A percentile compares a stretch with the other conserved stretches of the same genome.
Conservation (phyloP, 2,888 invertebrate species). For the Heliconius hortense region DNA sequence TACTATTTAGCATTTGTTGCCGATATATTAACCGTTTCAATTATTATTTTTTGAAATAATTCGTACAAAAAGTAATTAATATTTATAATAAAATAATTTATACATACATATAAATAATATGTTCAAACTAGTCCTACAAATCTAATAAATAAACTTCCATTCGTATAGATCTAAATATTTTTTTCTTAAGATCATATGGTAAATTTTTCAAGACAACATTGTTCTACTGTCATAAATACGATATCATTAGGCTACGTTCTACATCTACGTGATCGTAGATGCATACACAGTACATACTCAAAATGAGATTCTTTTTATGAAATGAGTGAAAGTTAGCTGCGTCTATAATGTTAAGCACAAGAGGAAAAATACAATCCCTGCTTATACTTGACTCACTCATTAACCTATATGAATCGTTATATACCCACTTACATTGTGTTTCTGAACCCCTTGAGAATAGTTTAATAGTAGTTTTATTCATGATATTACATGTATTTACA, state of each 20-base stretch:
- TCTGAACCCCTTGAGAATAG: not conserved
- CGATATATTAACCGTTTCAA: too few relatives aligned
- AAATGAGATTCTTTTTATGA: slow-evolving; percentile 5
- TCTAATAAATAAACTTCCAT: too few relatives aligned
- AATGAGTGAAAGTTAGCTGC: slow-evolving; percentile 8
- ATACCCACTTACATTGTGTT: not conserved
- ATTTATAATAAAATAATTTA: too few relatives aligned
- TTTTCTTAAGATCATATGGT: not conserved
- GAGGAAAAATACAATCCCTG: not conserved
- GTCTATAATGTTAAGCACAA: slow-evolving; percentile 9
- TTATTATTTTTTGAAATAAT: too few relatives aligned
- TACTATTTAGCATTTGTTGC: too few relatives aligned
- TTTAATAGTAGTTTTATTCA: not conserved
- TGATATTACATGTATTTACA: slow-evolving; percentile 1
- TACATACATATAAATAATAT: too few relatives aligned
- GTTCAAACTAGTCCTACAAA: too few relatives aligned
- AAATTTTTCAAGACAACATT: not conserved
- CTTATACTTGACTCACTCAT: not conserved
- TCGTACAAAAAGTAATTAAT: too few relatives aligned
- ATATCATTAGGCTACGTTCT: slow-evolving; percentile 13
- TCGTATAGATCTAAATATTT: not conserved
- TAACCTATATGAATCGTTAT: slow-evolving; percentile 7
- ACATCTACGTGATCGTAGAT: not conserved
- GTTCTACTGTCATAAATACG: not conserved
- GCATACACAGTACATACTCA: not conserved